Evolutionary conservation across 2,113 vertebrate genomes (phyloP).

Genomic region (Lanius ludovicianus): DNA sequence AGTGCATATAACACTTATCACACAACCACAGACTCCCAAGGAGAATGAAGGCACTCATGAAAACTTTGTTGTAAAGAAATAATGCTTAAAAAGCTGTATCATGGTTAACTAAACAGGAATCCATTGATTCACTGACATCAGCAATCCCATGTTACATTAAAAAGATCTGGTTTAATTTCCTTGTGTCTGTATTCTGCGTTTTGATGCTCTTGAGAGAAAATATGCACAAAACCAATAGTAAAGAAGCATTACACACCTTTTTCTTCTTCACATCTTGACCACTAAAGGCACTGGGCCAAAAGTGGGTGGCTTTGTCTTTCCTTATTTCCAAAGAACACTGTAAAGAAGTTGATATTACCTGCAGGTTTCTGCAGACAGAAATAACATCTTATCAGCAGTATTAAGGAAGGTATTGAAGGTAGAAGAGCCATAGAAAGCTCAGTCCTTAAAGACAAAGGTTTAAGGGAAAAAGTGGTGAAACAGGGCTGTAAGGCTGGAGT

Average conservation of each 20-base stretch:
- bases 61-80: not conserved
- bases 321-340: not conserved
- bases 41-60: rapidly evolving
- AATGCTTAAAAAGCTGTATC: not conserved
- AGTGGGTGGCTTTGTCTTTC: not conserved
- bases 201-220: not conserved
- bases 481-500: not conserved
- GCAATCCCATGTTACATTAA: not conserved
- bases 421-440: not conserved
- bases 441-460: not conserved
- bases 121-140: not conserved
- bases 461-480: not conserved
- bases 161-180: not conserved
- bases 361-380: not conserved
- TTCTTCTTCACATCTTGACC: not conserved
- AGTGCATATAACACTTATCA: not conserved
- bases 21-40: not conserved
- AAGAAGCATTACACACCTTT: not conserved
- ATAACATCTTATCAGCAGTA: not conserved
- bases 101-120: not conserved
- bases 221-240: not conserved
- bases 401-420: not conserved
- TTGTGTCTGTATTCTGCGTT: rapidly evolving
- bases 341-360: not conserved
- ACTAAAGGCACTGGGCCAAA: not conserved